phyloP scores from a whole-genome alignment of 2,888 invertebrate species.

The Tillus elongatus region DNA sequence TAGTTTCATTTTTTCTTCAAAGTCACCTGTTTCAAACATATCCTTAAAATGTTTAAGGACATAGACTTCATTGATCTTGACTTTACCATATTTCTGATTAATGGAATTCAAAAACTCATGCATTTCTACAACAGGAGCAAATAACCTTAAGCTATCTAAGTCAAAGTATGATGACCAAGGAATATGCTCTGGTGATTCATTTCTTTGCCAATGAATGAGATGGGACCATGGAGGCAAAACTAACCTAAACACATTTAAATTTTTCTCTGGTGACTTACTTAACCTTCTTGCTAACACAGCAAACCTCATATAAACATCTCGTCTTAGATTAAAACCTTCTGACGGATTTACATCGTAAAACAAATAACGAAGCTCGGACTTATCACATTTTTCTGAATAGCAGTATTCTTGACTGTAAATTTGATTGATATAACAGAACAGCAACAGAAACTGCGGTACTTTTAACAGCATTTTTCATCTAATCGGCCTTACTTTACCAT shows the following conservation, averaged over 20 bases:
- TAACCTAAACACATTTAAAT: constrained; percentile 48
- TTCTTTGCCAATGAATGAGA: constrained; percentile 77
- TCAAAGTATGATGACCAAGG: constrained; percentile 87
- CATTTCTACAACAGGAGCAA: constrained; percentile 81
- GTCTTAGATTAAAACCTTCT: constrained; percentile 93
- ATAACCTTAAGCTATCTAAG: constrained; percentile 62
- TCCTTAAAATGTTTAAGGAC: constrained; percentile 78
- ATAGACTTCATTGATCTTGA: constrained; percentile 65
- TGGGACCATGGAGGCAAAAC: constrained; percentile 90
- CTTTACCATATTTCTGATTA: constrained; percentile 8
- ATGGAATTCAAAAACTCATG: constrained; percentile 57
- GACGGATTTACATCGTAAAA: constrained; percentile 91
- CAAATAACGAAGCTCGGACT: constrained; percentile 52
- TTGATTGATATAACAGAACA: no score
- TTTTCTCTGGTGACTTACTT: constrained; percentile 41
- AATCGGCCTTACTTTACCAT: no score
- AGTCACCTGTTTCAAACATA: constrained; percentile 72
- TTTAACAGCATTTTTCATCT: no score
- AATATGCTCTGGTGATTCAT: constrained; percentile 50
- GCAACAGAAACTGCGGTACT: no score
- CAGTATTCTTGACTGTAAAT: no score
- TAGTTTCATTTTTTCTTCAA: constrained; percentile 72
- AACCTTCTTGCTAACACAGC: constrained; percentile 73
- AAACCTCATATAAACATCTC: constrained; percentile 92
- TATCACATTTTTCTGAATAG: neutral